These are phyloP conservation scores for Abrostola tripartita DNA, from an alignment of 2,888 invertebrate species.

Conservation along the genomic window DNA sequence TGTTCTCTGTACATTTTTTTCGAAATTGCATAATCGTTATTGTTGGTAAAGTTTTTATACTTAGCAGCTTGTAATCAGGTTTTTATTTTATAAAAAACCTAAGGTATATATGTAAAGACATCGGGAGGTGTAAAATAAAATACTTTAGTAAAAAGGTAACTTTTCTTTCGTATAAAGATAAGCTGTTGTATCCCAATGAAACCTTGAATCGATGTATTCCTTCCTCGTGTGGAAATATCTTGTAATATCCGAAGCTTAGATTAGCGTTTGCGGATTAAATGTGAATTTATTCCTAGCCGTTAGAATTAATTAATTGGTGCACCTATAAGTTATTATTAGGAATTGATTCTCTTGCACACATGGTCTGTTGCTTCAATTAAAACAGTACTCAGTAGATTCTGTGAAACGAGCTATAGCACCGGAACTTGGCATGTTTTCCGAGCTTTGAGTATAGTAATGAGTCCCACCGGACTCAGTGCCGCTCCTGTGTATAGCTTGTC, in stretches of 20 bases:
- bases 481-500: conserved; percentile 49
- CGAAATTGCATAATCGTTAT: conserved; percentile 85
- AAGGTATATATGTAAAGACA: conserved; percentile 81
- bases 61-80: conserved; percentile 85
- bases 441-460: conserved; percentile 25
- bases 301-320: conserved; percentile 73
- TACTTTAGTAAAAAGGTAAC: conserved; percentile 78
- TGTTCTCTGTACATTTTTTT: conserved; percentile 70
- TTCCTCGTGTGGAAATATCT: conserved; percentile 59
- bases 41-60: conserved; percentile 84
- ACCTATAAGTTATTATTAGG: conserved; percentile 74
- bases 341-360: conserved; percentile 75
- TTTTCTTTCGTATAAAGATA: conserved; percentile 74
- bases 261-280: conserved; percentile 69
- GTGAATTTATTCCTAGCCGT: conserved; percentile 73
- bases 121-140: conserved; percentile 82
- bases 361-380: conserved; percentile 59
- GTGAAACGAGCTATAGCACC: conserved; percentile 58
- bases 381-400: conserved; percentile 51
- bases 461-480: conserved; percentile 16
- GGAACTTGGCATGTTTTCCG: conserved; percentile 38
- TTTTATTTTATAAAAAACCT: conserved; percentile 77
- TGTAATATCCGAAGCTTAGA: conserved; percentile 66
- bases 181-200: conserved; percentile 63
- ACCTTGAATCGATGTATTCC: conserved; percentile 65